Percentiles rank a stretch among this genome's conserved stretches.
These are phyloP conservation scores for Acestrorhynchus altus DNA, from an alignment of 2,797 vertebrate genomes.

Conservation along the genomic window DNA sequence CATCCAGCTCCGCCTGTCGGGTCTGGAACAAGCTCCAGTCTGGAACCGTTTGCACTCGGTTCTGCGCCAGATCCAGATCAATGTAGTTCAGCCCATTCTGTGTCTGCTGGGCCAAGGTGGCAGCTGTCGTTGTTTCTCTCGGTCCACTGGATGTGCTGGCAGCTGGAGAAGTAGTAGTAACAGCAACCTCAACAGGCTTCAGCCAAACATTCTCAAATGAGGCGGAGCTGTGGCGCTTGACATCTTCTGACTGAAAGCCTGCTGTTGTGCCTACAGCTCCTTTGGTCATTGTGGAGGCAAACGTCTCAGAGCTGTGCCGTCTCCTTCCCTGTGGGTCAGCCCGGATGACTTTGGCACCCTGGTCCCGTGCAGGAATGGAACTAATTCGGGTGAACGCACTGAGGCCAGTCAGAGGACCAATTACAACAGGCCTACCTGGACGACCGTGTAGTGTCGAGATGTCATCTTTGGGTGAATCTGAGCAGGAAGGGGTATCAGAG, in stretches of 20 bases:
- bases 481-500: slow-evolving; percentile 58
- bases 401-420: slow-evolving; percentile 71
- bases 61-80: slow-evolving; percentile 82
- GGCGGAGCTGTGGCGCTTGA: slow-evolving; percentile 85
- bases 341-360: slow-evolving; percentile 86
- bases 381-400: slow-evolving; percentile 82
- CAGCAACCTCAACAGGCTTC: slow-evolving; percentile 70
- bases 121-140: slow-evolving; percentile 61
- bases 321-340: slow-evolving; percentile 83
- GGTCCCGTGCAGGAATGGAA: slow-evolving; percentile 77
- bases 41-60: slow-evolving; percentile 74
- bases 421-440: slow-evolving; percentile 66
- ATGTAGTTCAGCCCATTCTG: slow-evolving; percentile 89
- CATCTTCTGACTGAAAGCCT: slow-evolving; percentile 68
- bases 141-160: slow-evolving; percentile 42
- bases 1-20: slow-evolving; percentile 69
- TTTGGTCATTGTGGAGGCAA: slow-evolving; percentile 76
- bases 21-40: slow-evolving; percentile 61
- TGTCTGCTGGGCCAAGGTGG: slow-evolving; percentile 41
- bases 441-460: slow-evolving; percentile 39
- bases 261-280: slow-evolving; percentile 64
- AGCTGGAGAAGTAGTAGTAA: background rate
- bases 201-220: slow-evolving; percentile 89
- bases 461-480: slow-evolving; percentile 49
- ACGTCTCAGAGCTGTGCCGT: slow-evolving; percentile 86